Base-by-base conservation (phyloP, 2,888 invertebrate genomes). In the Capitulum mitella region DNA sequence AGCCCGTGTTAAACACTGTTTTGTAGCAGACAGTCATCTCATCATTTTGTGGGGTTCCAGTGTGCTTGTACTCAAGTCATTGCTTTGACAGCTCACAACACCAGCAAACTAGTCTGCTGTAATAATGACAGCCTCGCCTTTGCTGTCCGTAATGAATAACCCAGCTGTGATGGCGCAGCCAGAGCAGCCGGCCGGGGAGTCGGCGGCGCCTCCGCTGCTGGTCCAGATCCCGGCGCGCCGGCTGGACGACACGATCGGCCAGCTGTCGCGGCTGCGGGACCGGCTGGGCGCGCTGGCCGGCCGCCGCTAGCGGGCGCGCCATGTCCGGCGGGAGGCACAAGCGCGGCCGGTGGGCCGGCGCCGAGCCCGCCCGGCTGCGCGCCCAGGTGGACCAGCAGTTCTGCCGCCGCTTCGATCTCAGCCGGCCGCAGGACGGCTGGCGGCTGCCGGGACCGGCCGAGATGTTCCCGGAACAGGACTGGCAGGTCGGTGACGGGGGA, bases 341-440 rank as follows among this genome's bases (percentile, higher is more conserved):
- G 37, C 70, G 70, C 70, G 26, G 37, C 37, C 70, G 37, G 37
- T 70, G 70, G 70, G 6, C 70, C 70, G 37, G 70, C 70, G 34
- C 34, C 37, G 37, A 19, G 22, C 8, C 70, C 22, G 37, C 19
- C 22, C 34, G 16, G 37, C 37, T 70, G 34, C 70, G 37, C 22
- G 3, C 3, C 37, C 37, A 70, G 70, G 70, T 70, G 37, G 70
- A 19, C 26, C 22, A 37, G 19, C 70, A 37, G 22, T 70, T 70
- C 22, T 3, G 22, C 34, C 34, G 37, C 6, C 37, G 70, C 22
- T 70, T 70, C 37, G 37, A 37, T 5, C 37, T 70, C 22, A 81
- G 81, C 74, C 81, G 81, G 58, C 78, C 82, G 34, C 80, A 81
- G 77, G 82, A 81, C 54, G 81, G 80, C 74, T 81, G 80, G 79